Conservation (phyloP, 2,113 vertebrate genomes). For the Nycticryphes semicollaris region DNA sequence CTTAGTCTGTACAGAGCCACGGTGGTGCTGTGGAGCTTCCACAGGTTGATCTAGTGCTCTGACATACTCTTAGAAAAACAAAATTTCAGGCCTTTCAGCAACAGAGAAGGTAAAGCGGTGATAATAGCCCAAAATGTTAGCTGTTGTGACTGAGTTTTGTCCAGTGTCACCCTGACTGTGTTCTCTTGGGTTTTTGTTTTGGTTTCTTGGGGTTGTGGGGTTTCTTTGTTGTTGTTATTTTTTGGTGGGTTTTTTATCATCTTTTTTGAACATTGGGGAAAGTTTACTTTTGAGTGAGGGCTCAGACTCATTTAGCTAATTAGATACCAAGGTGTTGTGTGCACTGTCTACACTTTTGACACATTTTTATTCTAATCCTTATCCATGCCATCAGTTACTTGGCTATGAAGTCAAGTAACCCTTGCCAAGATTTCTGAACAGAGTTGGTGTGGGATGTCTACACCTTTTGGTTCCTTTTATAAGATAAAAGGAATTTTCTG, state of each 20-base stretch:
- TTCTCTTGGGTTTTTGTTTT: background rate
- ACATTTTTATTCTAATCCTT: background rate
- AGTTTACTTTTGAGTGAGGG: background rate
- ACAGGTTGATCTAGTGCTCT: background rate
- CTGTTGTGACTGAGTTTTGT: background rate
- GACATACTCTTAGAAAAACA: background rate
- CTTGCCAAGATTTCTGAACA: constrained; percentile 7
- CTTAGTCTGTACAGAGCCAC: background rate
- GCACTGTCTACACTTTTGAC: background rate
- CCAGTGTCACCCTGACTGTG: background rate
- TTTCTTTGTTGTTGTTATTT: too few species aligned
- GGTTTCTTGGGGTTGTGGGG: background rate
- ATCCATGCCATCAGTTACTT: background rate
- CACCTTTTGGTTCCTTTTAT: background rate
- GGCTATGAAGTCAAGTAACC: background rate
- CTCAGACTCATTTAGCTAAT: background rate
- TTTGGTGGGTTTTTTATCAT: background rate
- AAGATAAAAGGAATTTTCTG: background rate
- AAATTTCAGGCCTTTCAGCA: background rate
- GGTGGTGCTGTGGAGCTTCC: accelerated
- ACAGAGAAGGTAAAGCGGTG: background rate
- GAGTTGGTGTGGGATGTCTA: background rate
- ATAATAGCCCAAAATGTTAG: background rate
- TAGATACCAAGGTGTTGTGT: background rate
- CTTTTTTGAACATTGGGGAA: background rate